These are phyloP conservation scores for Campoletis sonorensis DNA, from an alignment of 1,140 invertebrate species.

Conservation along the genomic window DNA sequence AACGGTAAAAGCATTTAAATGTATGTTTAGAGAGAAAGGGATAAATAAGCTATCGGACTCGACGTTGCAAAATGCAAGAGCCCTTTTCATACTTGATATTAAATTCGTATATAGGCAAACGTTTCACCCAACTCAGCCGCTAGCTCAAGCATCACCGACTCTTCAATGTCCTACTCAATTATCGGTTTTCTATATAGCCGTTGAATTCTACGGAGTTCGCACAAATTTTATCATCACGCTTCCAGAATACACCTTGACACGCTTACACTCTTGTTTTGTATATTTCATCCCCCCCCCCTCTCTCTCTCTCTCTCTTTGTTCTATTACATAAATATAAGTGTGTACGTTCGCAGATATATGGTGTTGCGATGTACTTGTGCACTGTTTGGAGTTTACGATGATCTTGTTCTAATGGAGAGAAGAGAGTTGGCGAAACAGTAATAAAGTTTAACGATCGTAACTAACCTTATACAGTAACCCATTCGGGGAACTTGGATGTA, in stretches of 20 bases:
- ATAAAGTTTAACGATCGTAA: conserved; percentile 45
- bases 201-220: background rate
- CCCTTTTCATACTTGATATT: background rate
- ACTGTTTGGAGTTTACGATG: conserved; percentile 37
- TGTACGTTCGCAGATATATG: background rate
- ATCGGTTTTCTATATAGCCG: conserved; percentile 36
- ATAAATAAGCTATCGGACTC: background rate
- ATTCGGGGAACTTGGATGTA: background rate
- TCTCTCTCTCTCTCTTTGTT: background rate
- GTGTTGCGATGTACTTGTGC: background rate
- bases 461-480: background rate
- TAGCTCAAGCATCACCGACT: background rate
- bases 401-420: conserved; percentile 42
- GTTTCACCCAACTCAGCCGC: background rate
- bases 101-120: background rate
- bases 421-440: conserved; percentile 36
- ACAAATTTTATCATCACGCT: background rate
- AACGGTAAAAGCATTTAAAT: background rate
- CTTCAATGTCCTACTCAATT: conserved; percentile 42
- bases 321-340: background rate
- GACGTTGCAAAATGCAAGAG: background rate
- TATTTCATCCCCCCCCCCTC: background rate
- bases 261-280: background rate
- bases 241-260: conserved; percentile 21
- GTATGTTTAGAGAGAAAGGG: background rate